Evolutionary conservation across 2,113 vertebrate genomes (phyloP), one percentile per base, ranked within the genome.

Genomic region (Vulpes vulpes): DNA sequence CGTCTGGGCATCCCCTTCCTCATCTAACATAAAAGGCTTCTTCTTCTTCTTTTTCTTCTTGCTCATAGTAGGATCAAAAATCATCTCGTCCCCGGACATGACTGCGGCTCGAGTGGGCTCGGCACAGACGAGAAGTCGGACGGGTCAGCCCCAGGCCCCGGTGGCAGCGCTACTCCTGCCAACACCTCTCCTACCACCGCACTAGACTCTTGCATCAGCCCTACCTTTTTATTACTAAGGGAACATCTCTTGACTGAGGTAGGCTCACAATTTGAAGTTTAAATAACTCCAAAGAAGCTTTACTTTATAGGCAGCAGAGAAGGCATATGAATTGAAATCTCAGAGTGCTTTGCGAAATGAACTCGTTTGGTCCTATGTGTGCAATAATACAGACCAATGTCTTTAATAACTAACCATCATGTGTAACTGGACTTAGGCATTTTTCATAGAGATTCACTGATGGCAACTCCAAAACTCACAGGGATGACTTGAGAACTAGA

Each of bases 21-120:
- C 99, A 97, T 99, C 99, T 97, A 99, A 94, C 99, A 99, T 99
- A 97, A 99, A 99, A 4, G 99, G 99, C 99, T 99, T 99, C 99
- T 99, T 99, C 99, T 99, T 99, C 98, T 99, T 99, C 99, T 99
- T 99, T 98, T 99, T 99, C 98, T 99, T 99, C 98, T 99, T 99
- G 98, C 99, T 99, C 99, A 99, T 99, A 97, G 99, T 99, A 90
- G 99, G 99, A 98, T 99, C 99, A 1, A 99, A 99, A 98, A 99
- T 99, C 98, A 99, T 98, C 98, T 99, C 99, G 96, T 99, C 99
- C 55, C 99, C 99, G 89, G 98, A 99, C 99, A 99, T 99, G 96
- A 96, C 94, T 96, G 97, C 96, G 49, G 62, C 83, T 96, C 69
- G 49, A 80, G 82, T n/a, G 35, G 93, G 93, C 38, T 91, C 95